phyloP scores from a whole-genome alignment of 2,888 invertebrate genomes.

The Aphrophora alni region DNA sequence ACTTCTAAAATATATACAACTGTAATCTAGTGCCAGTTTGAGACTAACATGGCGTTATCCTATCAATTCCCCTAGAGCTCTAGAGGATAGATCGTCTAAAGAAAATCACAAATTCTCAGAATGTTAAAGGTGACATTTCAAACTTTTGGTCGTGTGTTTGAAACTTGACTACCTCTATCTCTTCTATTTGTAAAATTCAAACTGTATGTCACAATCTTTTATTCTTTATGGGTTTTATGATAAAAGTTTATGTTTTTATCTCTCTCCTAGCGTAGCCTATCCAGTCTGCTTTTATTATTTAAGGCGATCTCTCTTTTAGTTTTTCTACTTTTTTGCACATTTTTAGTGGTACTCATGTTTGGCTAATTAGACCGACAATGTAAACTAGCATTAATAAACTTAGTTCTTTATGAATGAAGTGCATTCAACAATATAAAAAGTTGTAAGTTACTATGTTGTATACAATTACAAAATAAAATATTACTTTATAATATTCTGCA shows the following conservation, averaged over 20 bases:
- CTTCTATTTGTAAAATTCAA: neutral
- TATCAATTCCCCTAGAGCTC: neutral
- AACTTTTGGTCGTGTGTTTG: neutral
- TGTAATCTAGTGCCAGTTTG: too few species aligned
- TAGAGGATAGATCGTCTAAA: neutral
- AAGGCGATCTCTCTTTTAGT: too few species aligned
- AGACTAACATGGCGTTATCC: neutral
- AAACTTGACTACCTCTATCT: neutral
- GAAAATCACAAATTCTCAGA: neutral
- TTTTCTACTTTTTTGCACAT: too few species aligned
- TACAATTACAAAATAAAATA: too few species aligned
- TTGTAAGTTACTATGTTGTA: too few species aligned
- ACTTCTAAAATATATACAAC: too few species aligned
- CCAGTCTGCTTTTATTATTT: neutral
- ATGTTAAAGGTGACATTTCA: neutral
- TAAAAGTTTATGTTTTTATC: neutral
- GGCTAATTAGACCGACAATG: too few species aligned
- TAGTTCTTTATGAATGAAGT: too few species aligned
- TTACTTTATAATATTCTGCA: too few species aligned
- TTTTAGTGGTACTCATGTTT: too few species aligned
- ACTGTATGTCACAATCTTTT: neutral
- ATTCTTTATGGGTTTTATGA: neutral
- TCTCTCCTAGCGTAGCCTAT: neutral
- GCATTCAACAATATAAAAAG: too few species aligned
- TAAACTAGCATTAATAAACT: too few species aligned